Base-by-base conservation (phyloP, 2,113 vertebrate species). In the Chamaea fasciata region DNA sequence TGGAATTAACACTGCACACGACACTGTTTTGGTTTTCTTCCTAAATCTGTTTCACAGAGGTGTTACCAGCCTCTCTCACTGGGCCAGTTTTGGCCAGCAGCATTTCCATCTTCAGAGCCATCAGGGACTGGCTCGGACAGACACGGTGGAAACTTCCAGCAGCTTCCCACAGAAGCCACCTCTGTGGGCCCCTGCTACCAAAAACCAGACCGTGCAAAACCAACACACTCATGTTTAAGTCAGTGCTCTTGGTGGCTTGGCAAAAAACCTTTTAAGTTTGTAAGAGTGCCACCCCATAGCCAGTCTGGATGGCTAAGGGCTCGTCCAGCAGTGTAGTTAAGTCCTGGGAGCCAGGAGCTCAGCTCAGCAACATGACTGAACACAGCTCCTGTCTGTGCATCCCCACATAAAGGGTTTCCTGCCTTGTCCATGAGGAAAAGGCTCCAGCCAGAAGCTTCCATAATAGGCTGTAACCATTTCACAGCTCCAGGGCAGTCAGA, bases 51-150 rank as follows among this genome's bases (percentile, higher is more conserved):
- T 21, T 39, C 28, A 39, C 42, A 68, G 21, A 47, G 42, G 8
- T 0, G 0, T 47, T 68, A 33, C n/a, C n/a, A 49, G 1, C 27
- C 1, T 31, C 50, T 21, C 21, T 37, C 12, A 12, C 3, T 37
- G n/a, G 27, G n/a, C 41, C 78, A 80, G 39, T 2, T 2, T n/a
- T 79, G 76, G 39, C 9, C 39, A 79, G 63, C 22, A 39, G n/a
- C 50, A 7, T 10, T 13, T 46, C 33, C 63, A 46, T 47, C 63
- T 47, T 33, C 52, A 81, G 41, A 67, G 8, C 22, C 63, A 68
- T 22, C 42, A 39, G 52, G 27, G 20, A 42, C 1, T 35, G 55
- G 20, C 24, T 70, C 17, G 70, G 46, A 5, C 1, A 0, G 55
- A 42, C 46, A 42, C 11, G 42, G 37, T 35, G 46, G 65, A 35